A percentile compares a stretch with the other conserved stretches of the same genome.
Evolutionary conservation across 2,113 vertebrate genomes (phyloP).

Genomic region (Rhinolophus sinicus): DNA sequence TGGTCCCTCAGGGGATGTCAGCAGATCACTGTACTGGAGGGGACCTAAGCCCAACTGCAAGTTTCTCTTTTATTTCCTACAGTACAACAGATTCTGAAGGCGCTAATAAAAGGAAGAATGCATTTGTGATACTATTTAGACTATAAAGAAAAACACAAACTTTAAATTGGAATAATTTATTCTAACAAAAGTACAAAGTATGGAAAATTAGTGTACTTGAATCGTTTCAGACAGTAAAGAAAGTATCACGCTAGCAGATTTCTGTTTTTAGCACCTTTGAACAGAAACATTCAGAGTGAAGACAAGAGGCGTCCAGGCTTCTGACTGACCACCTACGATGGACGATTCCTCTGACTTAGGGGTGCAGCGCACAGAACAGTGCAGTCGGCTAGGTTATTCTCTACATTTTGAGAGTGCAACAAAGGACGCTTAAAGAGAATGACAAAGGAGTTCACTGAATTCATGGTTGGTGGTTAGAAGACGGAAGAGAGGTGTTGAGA

Average conservation of each 20-base stretch:
- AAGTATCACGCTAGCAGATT: conserved; percentile 77
- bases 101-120: not conserved
- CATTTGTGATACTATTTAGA: not conserved
- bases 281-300: conserved; percentile 82
- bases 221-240: conserved; percentile 76
- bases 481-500: conserved; percentile 56
- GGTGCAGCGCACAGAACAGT: conserved; percentile 49
- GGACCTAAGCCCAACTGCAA: not conserved
- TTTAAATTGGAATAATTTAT: conserved; percentile 87
- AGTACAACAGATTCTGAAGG: not conserved
- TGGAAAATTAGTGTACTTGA: conserved; percentile 81
- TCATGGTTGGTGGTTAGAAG: conserved; percentile 66
- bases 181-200: conserved; percentile 86
- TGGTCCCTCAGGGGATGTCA: fast-evolving
- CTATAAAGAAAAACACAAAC: not conserved
- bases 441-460: conserved; percentile 66
- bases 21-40: not conserved
- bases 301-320: conserved; percentile 68
- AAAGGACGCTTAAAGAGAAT: conserved; percentile 50
- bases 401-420: conserved; percentile 47
- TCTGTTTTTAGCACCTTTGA: conserved; percentile 85
- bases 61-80: not conserved
- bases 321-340: not conserved
- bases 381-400: conserved; percentile 42
- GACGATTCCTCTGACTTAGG: not conserved